These are phyloP conservation scores for Cricetomys ansorgei DNA, from an alignment of 2,113 vertebrate genomes.

Conservation along the genomic window DNA sequence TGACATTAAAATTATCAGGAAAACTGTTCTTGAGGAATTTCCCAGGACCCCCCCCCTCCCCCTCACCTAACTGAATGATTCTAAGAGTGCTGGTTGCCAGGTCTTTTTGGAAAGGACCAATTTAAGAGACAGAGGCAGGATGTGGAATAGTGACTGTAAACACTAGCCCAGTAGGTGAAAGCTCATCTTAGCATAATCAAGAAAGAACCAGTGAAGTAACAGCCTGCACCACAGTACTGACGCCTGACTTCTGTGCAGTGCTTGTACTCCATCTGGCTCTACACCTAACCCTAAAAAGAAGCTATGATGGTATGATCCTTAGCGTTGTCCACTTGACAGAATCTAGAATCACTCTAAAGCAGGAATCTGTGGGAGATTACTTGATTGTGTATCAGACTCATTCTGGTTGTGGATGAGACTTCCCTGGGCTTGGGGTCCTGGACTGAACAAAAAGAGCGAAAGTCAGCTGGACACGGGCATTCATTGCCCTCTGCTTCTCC, in stretches of 20 bases:
- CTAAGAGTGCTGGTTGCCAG: background rate
- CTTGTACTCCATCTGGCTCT: background rate
- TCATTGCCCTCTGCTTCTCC: background rate
- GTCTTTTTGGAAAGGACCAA: background rate
- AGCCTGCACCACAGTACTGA: background rate
- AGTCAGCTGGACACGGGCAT: no score
- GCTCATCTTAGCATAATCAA: background rate
- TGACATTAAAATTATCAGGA: slow-evolving; percentile 47
- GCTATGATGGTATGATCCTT: no score
- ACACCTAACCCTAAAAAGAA: background rate
- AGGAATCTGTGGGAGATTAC: background rate
- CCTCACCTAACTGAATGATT: background rate
- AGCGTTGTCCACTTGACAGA: background rate
- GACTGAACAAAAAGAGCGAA: background rate
- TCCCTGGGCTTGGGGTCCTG: background rate
- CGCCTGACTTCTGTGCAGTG: background rate
- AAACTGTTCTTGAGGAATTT: slow-evolving; percentile 55
- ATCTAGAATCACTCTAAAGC: background rate
- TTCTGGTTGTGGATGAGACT: background rate
- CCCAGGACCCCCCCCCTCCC: background rate
- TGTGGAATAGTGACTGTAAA: background rate
- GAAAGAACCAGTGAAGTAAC: background rate
- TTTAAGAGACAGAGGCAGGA: background rate
- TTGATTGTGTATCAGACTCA: background rate
- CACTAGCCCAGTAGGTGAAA: background rate